A percentile compares a stretch with the other conserved stretches of the same genome.
These are phyloP conservation scores for Lanistes nyassanus DNA, from an alignment of 1,140 invertebrate genomes.

Conservation along the genomic window DNA sequence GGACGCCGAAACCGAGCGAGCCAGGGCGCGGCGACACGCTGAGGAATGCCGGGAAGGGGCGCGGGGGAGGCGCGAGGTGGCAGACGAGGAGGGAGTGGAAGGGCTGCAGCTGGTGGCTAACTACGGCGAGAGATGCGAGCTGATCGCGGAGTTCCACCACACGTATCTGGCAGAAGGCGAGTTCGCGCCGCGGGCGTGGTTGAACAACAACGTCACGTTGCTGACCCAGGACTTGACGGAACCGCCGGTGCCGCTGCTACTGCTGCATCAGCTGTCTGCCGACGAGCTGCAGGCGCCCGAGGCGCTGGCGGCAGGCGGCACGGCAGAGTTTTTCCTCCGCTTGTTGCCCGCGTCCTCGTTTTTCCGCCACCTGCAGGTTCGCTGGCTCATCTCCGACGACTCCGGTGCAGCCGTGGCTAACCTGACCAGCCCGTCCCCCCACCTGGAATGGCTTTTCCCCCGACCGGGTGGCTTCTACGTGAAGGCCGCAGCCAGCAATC, in stretches of 20 bases:
- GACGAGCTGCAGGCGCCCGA: background rate
- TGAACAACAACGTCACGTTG: constrained; percentile 8
- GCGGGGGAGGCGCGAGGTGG: background rate
- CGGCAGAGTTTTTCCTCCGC: background rate
- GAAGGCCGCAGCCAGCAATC: background rate
- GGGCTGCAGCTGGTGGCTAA: constrained; percentile 2
- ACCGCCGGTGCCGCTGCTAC: background rate
- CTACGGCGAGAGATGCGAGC: constrained; percentile 22
- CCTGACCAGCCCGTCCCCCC: background rate
- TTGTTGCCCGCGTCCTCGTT: background rate
- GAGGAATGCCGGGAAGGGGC: background rate
- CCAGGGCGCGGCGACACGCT: background rate
- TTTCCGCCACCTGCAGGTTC: background rate
- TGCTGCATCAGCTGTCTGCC: constrained; percentile 4
- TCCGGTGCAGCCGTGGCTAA: background rate
- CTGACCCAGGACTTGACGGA: background rate
- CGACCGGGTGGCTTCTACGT: background rate
- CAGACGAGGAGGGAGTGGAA: background rate
- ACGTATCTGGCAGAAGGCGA: constrained; percentile 3
- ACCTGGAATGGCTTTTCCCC: background rate
- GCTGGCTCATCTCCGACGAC: constrained; percentile 9
- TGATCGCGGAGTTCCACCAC: constrained; percentile 14
- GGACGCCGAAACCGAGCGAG: background rate
- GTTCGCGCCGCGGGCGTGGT: background rate
- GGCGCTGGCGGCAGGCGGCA: background rate